Evolutionary conservation across 2,797 vertebrate species (phyloP), one percentile per base, ranked within the genome.

Genomic region (Liasis olivaceus): DNA sequence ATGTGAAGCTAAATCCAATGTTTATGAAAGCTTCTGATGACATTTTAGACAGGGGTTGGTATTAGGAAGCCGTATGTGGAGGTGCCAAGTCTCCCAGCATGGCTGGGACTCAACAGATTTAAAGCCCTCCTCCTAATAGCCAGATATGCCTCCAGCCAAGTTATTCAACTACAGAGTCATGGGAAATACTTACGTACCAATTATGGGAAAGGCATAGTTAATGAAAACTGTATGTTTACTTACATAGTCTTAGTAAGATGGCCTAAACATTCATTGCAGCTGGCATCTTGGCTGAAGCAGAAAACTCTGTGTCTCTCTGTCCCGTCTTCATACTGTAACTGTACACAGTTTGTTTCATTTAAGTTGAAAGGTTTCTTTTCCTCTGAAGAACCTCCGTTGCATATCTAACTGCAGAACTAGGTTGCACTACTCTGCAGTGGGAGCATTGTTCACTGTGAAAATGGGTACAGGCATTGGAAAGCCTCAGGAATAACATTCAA

Each of bases 1-100:
- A 97, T 98, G 97, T 97, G 97, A 97, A 95, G 97, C 94, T 98
- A 98, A 98, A 97, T 98, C 97, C 97, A 98, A 97, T 98, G 97
- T 98, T 98, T 98, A 97, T 97, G 97, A 96, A 98, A 97, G 98
- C 97, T 98, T 98, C 98, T 97, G 98, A 98, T 97, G 98, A 98
- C 98, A 98, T 98, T 98, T 98, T 97, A 96, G 97, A 95, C 96
- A 15, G 95, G 96, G 97, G 96, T 95, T 98, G 97, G 97, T 98
- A 98, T 97, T 97, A 98, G 97, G 96, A 98, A 97, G 98, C 97
- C 97, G 96, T 84, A 90, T 96, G 96, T 96, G 94, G 96, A 98
- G 95, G 97, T 97, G 97, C 98, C 98, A 98, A 98, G 96, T 96
- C 97, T 97, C 96, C 96, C 95, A 12, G 96, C 96, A 97, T 89